A percentile compares a stretch with the other conserved stretches of the same genome.
Conservation (phyloP, 2,888 invertebrate genomes). For the Monochamus alternatus region DNA sequence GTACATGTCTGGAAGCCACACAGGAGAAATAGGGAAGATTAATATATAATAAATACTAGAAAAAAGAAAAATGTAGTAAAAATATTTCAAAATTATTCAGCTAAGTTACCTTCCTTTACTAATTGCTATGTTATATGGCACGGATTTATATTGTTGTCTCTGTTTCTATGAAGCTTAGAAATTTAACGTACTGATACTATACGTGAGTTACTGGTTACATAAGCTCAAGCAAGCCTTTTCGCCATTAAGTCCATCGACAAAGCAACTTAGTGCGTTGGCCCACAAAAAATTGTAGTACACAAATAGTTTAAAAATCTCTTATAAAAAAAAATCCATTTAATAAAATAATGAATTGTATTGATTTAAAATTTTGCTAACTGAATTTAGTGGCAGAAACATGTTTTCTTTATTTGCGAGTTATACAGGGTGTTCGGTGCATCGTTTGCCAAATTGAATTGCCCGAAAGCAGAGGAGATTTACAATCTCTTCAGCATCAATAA, state of each 20-base stretch:
- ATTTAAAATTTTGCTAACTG: too few species aligned
- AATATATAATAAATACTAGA: slow-evolving; percentile 4
- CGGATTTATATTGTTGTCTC: neutral
- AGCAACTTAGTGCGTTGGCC: too few species aligned
- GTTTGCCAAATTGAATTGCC: too few species aligned
- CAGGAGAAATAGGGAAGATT: slow-evolving; percentile 10
- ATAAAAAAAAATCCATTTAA: neutral
- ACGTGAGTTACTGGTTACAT: neutral
- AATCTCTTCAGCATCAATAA: too few species aligned
- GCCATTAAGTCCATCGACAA: too few species aligned
- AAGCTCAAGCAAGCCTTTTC: neutral
- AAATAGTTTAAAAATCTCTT: too few species aligned
- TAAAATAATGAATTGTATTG: too few species aligned
- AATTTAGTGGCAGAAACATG: too few species aligned
- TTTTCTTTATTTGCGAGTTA: too few species aligned
- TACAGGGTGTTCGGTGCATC: too few species aligned
- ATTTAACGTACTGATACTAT: neutral
- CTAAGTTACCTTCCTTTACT: slow-evolving; percentile 61
- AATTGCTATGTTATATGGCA: slow-evolving; percentile 54
- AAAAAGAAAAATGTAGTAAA: slow-evolving; percentile 34
- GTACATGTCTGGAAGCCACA: slow-evolving; percentile 27
- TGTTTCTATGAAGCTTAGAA: neutral
- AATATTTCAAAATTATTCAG: slow-evolving; percentile 19
- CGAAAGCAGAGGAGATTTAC: too few species aligned
- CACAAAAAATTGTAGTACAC: too few species aligned